Base-by-base conservation (phyloP, 2,113 vertebrate species). In the Anthoscopus minutus region DNA sequence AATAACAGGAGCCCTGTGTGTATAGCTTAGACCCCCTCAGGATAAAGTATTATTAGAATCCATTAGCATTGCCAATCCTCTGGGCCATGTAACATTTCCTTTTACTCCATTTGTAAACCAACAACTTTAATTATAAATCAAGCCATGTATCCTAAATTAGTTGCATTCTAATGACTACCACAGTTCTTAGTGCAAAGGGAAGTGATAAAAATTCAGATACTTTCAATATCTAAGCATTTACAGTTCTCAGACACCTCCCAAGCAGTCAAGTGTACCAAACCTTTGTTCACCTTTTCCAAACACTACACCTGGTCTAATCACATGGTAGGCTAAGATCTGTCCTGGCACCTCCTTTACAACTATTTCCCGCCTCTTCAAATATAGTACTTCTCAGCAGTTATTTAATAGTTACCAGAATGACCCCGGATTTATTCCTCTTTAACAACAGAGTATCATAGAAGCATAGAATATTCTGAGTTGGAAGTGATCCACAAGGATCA, bases 51-150 rank as follows among this genome's bases (percentile, higher is more conserved):
- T 94, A 87, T 50, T 91, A 91, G 90, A 93, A 86, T 51, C 81
- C 54, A 47, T 86, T 82, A 72, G 47, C 70, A 79, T 82, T 4
- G 1, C n/a, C 35, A 88, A 8, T 93, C 89, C 93, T 89, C 74
- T 88, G 81, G 90, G 88, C 38, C 21, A 3, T 70, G 70, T 87
- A 94, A 88, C 54, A 57, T 69, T 92, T 89, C 73, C 66, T 89
- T 91, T 76, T 65, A 87, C 0, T 0, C 30, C 21, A 27, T 50
- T 92, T 73, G 81, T 94, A 95, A 94, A 89, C 71, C 64, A 95
- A 91, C 78, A 94, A 82, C 44, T 91, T 96, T 72, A 95, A 93
- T 95, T 84, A 89, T 91, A 94, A 91, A 94, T 95, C 50, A 91
- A 65, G 40, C 50, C 22, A 1, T 77, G 44, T 61, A 61, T 91